These are phyloP conservation scores for Meriones unguiculatus DNA, from an alignment of 2,113 vertebrate species.

Conservation along the genomic window DNA sequence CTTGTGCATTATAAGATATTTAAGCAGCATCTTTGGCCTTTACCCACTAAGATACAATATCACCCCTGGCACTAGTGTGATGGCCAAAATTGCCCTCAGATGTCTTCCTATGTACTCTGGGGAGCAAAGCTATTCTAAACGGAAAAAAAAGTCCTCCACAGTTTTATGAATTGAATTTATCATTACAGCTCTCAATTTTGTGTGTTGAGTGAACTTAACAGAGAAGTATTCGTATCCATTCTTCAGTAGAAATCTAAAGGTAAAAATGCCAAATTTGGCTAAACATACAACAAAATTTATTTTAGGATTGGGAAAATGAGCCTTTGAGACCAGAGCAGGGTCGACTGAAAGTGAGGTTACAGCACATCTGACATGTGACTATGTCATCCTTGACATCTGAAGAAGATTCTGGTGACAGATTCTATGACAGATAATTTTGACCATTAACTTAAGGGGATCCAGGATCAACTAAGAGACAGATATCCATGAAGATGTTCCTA, in stretches of 20 bases:
- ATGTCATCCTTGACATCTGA: too few species aligned
- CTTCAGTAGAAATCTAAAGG: neutral
- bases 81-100: neutral
- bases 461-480: neutral
- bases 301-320: neutral
- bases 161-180: neutral
- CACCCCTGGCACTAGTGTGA: neutral
- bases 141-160: neutral
- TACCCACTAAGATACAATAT: neutral
- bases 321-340: neutral
- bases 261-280: neutral
- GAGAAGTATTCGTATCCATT: neutral
- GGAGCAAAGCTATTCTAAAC: neutral
- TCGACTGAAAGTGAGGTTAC: accelerated
- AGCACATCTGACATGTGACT: neutral
- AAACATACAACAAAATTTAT: neutral
- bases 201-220: neutral
- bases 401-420: neutral
- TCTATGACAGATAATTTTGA: neutral
- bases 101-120: neutral
- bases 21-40: neutral
- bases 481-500: neutral
- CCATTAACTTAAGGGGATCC: too few species aligned
- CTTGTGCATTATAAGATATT: accelerated
- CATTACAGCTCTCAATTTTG: neutral